Conservation (phyloP, 2,888 invertebrate species). For the Mythimna vitellina region DNA sequence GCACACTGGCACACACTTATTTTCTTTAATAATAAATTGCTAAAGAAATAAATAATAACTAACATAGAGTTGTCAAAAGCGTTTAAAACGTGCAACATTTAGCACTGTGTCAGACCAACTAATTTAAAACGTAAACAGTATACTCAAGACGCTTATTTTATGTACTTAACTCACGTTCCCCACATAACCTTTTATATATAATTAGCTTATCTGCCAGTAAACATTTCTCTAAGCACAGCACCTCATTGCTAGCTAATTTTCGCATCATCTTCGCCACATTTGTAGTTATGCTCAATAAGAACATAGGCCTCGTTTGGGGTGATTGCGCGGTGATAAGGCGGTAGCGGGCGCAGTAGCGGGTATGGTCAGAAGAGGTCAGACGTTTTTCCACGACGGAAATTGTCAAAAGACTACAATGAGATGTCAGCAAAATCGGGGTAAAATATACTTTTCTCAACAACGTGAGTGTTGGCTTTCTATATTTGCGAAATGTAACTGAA, state of each 20-base stretch:
- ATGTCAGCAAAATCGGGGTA: too few relatives aligned
- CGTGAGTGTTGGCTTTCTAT: too few relatives aligned
- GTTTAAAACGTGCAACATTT: neutral
- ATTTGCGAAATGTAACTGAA: too few relatives aligned
- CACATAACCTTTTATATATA: conserved; percentile 41
- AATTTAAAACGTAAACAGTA: neutral
- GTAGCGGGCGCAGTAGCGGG: neutral
- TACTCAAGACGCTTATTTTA: conserved; percentile 1
- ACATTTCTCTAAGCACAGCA: conserved; percentile 15
- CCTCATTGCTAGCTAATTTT: conserved; percentile 47
- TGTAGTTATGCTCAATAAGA: conserved; percentile 14
- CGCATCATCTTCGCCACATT: conserved; percentile 15
- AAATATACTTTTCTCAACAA: too few relatives aligned
- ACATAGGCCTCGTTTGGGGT: conserved; percentile 6
- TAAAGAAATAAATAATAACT: neutral
- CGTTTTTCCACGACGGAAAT: too few relatives aligned
- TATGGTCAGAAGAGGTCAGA: too few relatives aligned
- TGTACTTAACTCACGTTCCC: conserved; percentile 15
- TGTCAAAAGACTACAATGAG: too few relatives aligned
- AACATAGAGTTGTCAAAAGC: neutral
- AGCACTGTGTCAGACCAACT: neutral
- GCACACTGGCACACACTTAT: neutral
- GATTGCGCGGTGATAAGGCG: neutral
- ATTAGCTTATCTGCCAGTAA: conserved; percentile 39
- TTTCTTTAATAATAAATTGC: neutral